These are phyloP conservation scores for Orchesella cincta DNA, from an alignment of 1,140 invertebrate genomes.

Conservation along the genomic window DNA sequence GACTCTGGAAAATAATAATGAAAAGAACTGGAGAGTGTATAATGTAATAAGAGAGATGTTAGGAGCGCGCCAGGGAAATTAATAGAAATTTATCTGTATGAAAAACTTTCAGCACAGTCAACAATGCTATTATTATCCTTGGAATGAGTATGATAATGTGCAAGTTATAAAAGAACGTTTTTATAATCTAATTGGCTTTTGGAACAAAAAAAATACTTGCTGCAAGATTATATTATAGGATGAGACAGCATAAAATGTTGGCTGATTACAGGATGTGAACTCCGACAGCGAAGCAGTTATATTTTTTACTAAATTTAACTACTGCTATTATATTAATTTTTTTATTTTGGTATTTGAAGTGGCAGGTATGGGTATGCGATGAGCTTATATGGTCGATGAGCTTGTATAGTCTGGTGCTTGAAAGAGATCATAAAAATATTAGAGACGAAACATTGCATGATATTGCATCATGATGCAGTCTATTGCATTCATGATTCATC, in stretches of 20 bases:
- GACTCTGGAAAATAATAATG: not conserved
- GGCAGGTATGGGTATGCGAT: not conserved
- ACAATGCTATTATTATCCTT: not conserved
- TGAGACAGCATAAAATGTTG: not conserved
- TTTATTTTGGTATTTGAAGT: not conserved
- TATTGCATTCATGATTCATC: too few species aligned
- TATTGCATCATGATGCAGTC: too few species aligned
- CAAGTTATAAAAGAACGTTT: not conserved
- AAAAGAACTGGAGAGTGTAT: not conserved
- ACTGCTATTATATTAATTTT: too few species aligned
- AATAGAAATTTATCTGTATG: not conserved
- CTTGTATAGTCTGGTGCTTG: too few species aligned
- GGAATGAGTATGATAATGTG: not conserved
- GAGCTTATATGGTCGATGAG: too few species aligned
- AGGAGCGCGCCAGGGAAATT: not conserved
- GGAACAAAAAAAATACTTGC: not conserved
- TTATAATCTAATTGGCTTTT: not conserved
- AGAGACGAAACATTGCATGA: too few species aligned
- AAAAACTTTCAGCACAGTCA: not conserved
- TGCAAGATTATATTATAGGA: not conserved
- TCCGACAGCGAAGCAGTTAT: not conserved
- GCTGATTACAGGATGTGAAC: not conserved
- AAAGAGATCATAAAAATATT: too few species aligned
- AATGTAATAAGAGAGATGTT: not conserved
- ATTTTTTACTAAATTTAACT: too few species aligned